Evolutionary conservation across 1,140 invertebrate species (phyloP).

Genomic region (Octopus bimaculoides): DNA sequence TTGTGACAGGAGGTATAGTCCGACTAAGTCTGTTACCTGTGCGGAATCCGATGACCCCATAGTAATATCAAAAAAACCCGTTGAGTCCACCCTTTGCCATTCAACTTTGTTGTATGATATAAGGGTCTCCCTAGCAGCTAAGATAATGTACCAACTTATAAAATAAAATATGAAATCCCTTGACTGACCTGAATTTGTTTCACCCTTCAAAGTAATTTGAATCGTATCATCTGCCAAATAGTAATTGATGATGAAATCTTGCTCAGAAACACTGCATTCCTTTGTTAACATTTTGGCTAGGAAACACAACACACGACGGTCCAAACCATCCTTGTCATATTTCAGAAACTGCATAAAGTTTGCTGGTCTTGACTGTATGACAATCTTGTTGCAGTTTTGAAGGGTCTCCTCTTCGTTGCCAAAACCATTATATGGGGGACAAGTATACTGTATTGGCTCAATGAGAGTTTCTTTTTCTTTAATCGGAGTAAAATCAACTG

Average conservation of each 20-base stretch:
- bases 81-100: no score
- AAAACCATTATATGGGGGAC: conserved; percentile 58
- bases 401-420: conserved; percentile 59
- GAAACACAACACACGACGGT: conserved; percentile 78
- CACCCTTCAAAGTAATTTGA: conserved; percentile 72
- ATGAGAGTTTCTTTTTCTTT: conserved; percentile 29
- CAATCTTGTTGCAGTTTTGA: conserved; percentile 51
- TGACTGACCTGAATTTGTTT: conserved; percentile 70
- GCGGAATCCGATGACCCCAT: no score
- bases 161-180: no score
- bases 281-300: conserved; percentile 72
- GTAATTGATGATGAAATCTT: conserved; percentile 79
- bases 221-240: conserved; percentile 81
- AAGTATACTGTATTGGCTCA: conserved; percentile 19
- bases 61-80: no score
- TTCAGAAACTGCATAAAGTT: conserved; percentile 59
- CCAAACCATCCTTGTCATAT: conserved; percentile 64
- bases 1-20: no score
- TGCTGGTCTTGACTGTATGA: conserved; percentile 54
- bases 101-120: no score
- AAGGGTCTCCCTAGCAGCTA: no score
- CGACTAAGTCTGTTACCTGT: no score
- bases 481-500: conserved; percentile 47
- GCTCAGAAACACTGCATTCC: conserved; percentile 66
- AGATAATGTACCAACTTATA: no score